These are phyloP conservation scores for Hemaris fuciformis DNA, from an alignment of 2,888 invertebrate species.

Conservation along the genomic window DNA sequence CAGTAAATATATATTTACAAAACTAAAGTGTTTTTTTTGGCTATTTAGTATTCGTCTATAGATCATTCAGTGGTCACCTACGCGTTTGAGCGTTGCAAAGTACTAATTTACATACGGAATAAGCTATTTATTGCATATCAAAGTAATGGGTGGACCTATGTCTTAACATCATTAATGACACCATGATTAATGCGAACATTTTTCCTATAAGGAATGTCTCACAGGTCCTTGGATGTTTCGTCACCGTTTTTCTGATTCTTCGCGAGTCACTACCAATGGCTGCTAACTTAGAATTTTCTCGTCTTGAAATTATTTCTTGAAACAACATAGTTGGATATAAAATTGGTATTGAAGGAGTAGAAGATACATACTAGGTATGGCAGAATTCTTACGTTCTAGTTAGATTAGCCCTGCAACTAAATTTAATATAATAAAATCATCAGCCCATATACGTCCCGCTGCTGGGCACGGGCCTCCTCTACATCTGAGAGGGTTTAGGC, in stretches of 20 bases:
- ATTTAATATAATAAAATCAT: too few species aligned
- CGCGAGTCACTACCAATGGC: neutral
- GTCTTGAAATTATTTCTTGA: neutral
- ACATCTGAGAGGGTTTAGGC: too few species aligned
- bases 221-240: constrained; percentile 14
- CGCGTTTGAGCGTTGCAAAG: neutral
- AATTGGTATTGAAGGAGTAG: too few species aligned
- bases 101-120: neutral
- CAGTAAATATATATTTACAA: too few species aligned
- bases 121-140: neutral
- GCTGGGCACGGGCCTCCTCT: too few species aligned
- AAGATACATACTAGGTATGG: too few species aligned
- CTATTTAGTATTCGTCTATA: too few species aligned
- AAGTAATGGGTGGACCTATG: neutral
- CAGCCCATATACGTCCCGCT: too few species aligned
- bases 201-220: constrained; percentile 15
- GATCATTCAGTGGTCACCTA: neutral
- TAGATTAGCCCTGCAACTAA: too few species aligned
- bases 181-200: constrained; percentile 13
- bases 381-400: too few species aligned
- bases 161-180: neutral
- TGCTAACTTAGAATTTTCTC: neutral
- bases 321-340: too few species aligned
- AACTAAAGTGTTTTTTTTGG: too few species aligned
- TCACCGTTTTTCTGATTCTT: constrained; percentile 9